A percentile compares a stretch with the other conserved stretches of the same genome.
phyloP scores from a whole-genome alignment of 2,113 vertebrate genomes.

The Aegypius monachus region DNA sequence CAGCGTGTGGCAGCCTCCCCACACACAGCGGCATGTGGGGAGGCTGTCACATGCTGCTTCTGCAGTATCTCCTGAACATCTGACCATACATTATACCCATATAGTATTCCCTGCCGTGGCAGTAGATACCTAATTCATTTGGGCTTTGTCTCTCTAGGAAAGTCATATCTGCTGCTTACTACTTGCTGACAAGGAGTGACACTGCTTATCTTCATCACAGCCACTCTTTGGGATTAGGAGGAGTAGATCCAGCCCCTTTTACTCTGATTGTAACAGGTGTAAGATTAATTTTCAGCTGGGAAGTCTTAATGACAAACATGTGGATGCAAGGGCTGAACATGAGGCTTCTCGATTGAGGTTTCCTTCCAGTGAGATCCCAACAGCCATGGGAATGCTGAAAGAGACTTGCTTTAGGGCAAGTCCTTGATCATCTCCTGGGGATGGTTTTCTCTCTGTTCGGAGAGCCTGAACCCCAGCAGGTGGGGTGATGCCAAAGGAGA shows the following conservation, averaged over 20 bases:
- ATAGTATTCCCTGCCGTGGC: no score
- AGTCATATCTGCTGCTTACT: neutral
- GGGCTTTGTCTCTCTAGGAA: neutral
- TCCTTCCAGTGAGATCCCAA: neutral
- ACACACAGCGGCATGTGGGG: accelerated
- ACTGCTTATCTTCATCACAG: conserved; percentile 45
- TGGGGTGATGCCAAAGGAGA: neutral
- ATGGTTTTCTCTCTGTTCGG: neutral
- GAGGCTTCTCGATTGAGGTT: conserved; percentile 5
- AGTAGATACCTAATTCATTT: neutral
- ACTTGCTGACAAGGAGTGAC: neutral
- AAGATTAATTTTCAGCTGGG: conserved; percentile 42
- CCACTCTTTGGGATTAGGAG: conserved; percentile 42
- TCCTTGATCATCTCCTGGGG: neutral
- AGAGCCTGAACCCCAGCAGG: neutral
- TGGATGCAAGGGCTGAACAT: neutral
- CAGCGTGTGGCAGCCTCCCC: neutral
- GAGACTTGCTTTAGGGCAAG: neutral
- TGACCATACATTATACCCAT: neutral
- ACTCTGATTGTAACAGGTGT: conserved; percentile 10
- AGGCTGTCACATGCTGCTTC: neutral
- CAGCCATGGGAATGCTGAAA: neutral
- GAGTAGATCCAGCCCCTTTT: conserved; percentile 40
- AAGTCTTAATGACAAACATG: conserved; percentile 39
- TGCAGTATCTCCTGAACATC: neutral